These are phyloP conservation scores for Platerodrilus igneus DNA, from an alignment of 2,888 invertebrate genomes.

Conservation along the genomic window DNA sequence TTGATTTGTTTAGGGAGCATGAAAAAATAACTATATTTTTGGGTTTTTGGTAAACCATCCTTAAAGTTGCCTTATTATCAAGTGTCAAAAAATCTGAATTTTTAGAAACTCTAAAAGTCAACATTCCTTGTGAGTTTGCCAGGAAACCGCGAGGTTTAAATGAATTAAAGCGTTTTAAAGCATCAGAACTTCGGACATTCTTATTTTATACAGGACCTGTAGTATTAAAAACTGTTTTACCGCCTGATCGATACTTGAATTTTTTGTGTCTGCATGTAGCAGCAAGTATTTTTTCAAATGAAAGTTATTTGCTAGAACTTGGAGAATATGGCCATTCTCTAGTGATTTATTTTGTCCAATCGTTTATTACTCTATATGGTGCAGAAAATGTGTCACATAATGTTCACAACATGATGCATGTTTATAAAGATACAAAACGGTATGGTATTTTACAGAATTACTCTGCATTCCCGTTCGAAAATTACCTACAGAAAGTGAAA, in stretches of 20 bases:
- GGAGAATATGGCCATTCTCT: slow-evolving; percentile 7
- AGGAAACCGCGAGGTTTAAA: slow-evolving; percentile 17
- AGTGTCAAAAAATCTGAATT: slow-evolving; percentile 1
- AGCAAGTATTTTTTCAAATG: slow-evolving; percentile 11
- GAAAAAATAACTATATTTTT: slow-evolving; percentile 13
- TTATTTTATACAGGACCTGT: slow-evolving; percentile 22
- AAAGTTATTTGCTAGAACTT: slow-evolving; percentile 12
- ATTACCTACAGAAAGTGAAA: slow-evolving; percentile 8
- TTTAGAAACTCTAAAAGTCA: slow-evolving; percentile 2
- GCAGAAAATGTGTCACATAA: slow-evolving; percentile 11
- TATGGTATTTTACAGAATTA: slow-evolving; percentile 8
- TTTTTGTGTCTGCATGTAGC: slow-evolving; percentile 18
- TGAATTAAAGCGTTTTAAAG: slow-evolving; percentile 25
- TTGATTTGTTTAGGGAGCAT: slow-evolving; percentile 15
- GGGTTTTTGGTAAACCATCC: slow-evolving; percentile 6
- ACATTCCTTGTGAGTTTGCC: slow-evolving; percentile 18
- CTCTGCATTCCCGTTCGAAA: slow-evolving; percentile 17
- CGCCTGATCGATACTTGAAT: slow-evolving; percentile 17
- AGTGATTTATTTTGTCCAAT: slow-evolving; percentile 13
- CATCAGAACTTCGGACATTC: slow-evolving; percentile 20
- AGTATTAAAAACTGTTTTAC: slow-evolving; percentile 12
- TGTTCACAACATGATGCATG: slow-evolving; percentile 10
- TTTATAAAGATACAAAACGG: slow-evolving; percentile 9
- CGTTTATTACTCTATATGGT: slow-evolving; percentile 12
- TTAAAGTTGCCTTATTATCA: neutral